Evolutionary conservation across 1,140 invertebrate genomes (phyloP).

Genomic region (Macrosteles quadrilineatus): DNA sequence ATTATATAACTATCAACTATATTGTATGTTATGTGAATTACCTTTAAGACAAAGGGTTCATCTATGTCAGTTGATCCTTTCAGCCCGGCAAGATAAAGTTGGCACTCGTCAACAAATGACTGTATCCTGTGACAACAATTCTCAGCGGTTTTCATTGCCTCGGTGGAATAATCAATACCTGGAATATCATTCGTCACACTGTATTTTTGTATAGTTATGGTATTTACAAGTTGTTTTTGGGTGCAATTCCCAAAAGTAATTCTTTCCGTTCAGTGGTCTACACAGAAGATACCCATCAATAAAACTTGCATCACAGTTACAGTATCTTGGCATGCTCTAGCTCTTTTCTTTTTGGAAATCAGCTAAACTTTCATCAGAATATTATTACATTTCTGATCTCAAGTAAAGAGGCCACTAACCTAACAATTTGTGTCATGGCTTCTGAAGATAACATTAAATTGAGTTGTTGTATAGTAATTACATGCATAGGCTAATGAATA

Average conservation of each 20-base stretch:
- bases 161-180: conserved; percentile 70
- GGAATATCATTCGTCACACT: conserved; percentile 32
- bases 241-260: neutral
- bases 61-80: conserved; percentile 52
- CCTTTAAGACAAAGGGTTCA: conserved; percentile 57
- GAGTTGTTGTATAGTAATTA: conserved; percentile 16
- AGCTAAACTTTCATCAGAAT: neutral
- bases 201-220: conserved; percentile 18
- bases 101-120: conserved; percentile 68
- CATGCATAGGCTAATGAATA: neutral
- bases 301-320: neutral
- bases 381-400: neutral
- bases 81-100: conserved; percentile 61
- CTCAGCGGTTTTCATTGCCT: conserved; percentile 65
- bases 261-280: neutral
- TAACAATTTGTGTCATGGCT: neutral
- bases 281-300: neutral
- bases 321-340: neutral
- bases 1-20: neutral
- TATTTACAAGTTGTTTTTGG: neutral
- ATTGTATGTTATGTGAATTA: conserved; percentile 39
- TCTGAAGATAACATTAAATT: conserved; percentile 33
- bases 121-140: conserved; percentile 64
- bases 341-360: neutral
- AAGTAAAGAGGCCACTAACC: neutral